phyloP scores from a whole-genome alignment of 2,797 vertebrate genomes.

The Chrosomus eos region DNA sequence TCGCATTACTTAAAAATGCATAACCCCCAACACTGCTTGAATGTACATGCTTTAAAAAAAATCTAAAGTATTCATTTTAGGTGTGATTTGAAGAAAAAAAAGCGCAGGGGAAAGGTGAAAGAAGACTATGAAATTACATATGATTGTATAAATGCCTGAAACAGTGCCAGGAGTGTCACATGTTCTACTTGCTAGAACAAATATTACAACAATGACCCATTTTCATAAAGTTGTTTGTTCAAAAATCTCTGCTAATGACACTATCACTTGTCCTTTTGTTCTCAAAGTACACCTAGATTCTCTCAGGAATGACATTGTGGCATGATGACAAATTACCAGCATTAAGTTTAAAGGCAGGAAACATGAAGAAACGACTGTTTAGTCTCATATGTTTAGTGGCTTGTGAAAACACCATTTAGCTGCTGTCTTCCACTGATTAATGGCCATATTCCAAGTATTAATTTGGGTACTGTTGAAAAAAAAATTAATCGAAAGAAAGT shows the following conservation, averaged over 20 bases:
- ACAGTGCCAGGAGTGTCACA: neutral
- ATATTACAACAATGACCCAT: neutral
- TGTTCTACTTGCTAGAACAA: neutral
- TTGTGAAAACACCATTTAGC: slow-evolving; percentile 1
- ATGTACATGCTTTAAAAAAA: no score
- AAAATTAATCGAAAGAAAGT: neutral
- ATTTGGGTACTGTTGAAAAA: neutral
- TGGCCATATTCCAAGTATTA: slow-evolving; percentile 5
- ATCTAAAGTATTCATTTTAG: neutral
- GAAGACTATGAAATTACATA: neutral
- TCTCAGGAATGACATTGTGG: slow-evolving; percentile 34
- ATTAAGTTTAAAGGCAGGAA: slow-evolving; percentile 11
- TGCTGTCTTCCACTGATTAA: slow-evolving; percentile 14
- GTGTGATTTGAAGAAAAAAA: neutral
- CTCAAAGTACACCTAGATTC: slow-evolving; percentile 18
- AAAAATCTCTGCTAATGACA: neutral
- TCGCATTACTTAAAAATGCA: neutral
- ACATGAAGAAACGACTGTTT: neutral
- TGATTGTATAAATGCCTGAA: neutral
- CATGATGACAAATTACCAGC: slow-evolving; percentile 22
- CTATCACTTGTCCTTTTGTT: neutral
- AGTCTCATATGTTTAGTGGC: neutral
- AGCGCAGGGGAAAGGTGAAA: neutral
- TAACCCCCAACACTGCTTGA: neutral
- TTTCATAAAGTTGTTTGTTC: neutral